phyloP scores from a whole-genome alignment of 2,888 invertebrate genomes.

The Heteropelma amictum region DNA sequence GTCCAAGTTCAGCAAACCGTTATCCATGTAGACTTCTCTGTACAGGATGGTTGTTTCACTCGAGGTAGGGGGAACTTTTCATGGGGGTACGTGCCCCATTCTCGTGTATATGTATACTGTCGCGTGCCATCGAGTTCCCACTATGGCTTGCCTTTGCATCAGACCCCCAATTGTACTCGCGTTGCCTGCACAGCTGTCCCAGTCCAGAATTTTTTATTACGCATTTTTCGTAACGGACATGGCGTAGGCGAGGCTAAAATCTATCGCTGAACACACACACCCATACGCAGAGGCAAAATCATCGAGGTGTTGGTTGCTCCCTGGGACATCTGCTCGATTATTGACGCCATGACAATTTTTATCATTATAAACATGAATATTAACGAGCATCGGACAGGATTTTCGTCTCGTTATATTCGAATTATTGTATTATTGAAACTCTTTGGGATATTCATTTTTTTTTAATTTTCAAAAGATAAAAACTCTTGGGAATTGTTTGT shows the following conservation, averaged over 20 bases:
- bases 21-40: slow-evolving; percentile 18
- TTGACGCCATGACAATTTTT: neutral
- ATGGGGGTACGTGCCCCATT: slow-evolving; percentile 36
- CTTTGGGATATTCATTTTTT: too few species aligned
- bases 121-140: slow-evolving; percentile 67
- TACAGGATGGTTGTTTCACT: slow-evolving; percentile 27
- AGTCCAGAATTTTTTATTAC: slow-evolving; percentile 30
- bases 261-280: slow-evolving; percentile 7
- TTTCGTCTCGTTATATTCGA: neutral
- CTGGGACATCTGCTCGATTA: slow-evolving; percentile 37
- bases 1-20: slow-evolving; percentile 43
- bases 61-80: slow-evolving; percentile 26
- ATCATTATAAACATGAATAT: neutral
- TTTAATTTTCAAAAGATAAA: too few species aligned
- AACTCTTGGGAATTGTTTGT: too few species aligned
- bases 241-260: neutral
- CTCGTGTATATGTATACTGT: slow-evolving; percentile 49
- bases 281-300: neutral
- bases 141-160: slow-evolving; percentile 26
- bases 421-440: too few species aligned
- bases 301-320: neutral
- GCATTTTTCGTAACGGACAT: neutral
- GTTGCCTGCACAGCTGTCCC: slow-evolving; percentile 45
- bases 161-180: slow-evolving; percentile 2
- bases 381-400: neutral